Conservation (phyloP, 1,140 invertebrate species). For the Zaprionus nigranus region DNA sequence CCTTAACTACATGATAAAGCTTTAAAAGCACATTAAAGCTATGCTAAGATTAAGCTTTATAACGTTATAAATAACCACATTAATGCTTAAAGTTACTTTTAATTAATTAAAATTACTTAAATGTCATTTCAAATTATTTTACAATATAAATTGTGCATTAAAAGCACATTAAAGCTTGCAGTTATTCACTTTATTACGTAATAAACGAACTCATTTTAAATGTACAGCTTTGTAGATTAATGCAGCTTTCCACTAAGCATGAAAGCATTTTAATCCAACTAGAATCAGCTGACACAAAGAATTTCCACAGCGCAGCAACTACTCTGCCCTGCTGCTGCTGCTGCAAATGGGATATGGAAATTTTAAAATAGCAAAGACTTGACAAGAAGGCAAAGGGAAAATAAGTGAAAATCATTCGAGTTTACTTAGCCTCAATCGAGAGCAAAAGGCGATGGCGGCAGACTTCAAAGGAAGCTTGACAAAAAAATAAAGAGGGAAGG, state of each 20-base stretch:
- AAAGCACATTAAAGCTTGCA: not conserved
- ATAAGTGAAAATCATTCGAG: constrained; percentile 46
- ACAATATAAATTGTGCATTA: too few species aligned
- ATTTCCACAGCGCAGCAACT: not conserved
- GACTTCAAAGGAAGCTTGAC: constrained; percentile 73
- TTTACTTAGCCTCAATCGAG: constrained; percentile 51
- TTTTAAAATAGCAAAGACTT: constrained; percentile 48
- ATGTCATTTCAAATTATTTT: too few species aligned
- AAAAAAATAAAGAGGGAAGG: constrained; percentile 49
- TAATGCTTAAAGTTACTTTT: too few species aligned
- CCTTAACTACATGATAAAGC: too few species aligned
- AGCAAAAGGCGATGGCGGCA: constrained; percentile 44
- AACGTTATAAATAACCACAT: not conserved
- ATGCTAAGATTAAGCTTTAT: too few species aligned
- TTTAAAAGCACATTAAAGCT: too few species aligned
- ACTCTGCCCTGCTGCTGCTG: not conserved
- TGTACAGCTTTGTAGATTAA: not conserved
- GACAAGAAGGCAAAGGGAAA: constrained; percentile 35
- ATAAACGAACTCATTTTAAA: not conserved
- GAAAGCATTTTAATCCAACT: not conserved
- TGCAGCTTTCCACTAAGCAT: too few species aligned
- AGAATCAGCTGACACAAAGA: not conserved
- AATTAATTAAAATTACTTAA: too few species aligned
- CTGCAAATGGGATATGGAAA: constrained; percentile 7
- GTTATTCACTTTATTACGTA: not conserved